Evolutionary conservation across 1,140 invertebrate genomes (phyloP), one percentile per base, ranked within the genome.

Genomic region (Drosophila rhopaloa): DNA sequence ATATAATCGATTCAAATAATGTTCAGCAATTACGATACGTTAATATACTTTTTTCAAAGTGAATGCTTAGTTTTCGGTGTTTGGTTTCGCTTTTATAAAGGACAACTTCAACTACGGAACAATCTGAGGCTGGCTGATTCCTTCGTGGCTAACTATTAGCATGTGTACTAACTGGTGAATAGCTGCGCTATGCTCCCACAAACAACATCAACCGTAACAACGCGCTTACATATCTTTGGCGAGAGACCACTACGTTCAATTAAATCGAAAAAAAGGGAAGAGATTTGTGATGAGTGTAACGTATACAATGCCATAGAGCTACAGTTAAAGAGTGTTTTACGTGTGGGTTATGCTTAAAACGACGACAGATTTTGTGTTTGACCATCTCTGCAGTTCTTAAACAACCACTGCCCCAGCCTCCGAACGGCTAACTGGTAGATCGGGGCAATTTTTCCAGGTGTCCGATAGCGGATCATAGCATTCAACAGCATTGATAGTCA

Each of bases 401-500:
- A 94, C 93, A 66, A 94, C 93, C 40, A 94, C 94, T 62, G 96
- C 96, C n/a, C 96, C 96, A 24, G 97, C 96, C 93, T 97, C 96
- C 65, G 97, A 97, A 77, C 97, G 94, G 72, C 96, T 96, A 74
- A 96, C 95, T 29, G 97, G 96, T 68, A 98, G 93, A 24, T 96
- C 94, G 27, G 95, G 95, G 73, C 95, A 95, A 65, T 96, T 94
- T 57, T 94, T 94, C 97, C 97, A 98, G 37, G 93, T 93, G 86
- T 97, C 95, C 4, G 94, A 95, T 44, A 95, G 93, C 3, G 97
- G 97, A 93, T 98, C 96, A 92, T 96, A 98, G 76, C 96, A 94
- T 91, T 98, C 97, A 0, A 97, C 96, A 40, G 95, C 95, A 55
- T 95, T 95, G 48, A 98, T 95, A 11, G 96, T 97, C 58, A 95